Conservation (phyloP, 92 coral and sea anemone species). For the Heliopora coerulea region DNA sequence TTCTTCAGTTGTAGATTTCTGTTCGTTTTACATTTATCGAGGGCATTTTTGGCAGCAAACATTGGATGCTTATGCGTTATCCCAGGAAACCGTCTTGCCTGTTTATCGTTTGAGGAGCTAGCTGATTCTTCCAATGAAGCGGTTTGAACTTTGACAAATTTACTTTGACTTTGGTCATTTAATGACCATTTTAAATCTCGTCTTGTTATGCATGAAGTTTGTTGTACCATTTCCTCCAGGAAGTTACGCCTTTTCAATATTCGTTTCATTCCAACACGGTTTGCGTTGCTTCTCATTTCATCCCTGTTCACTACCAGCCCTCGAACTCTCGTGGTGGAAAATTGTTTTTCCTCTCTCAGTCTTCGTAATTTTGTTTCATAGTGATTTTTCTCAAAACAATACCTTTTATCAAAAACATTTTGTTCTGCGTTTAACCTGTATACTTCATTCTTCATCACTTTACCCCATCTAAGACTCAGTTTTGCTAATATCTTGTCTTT, state of each 20-base stretch:
- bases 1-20: neutral
- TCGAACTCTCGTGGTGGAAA: neutral
- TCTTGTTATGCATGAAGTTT: neutral
- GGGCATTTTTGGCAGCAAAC: too few relatives aligned
- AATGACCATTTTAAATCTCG: constrained; percentile 21
- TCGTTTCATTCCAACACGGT: neutral
- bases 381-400: constrained; percentile 5
- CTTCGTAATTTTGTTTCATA: constrained; percentile 1
- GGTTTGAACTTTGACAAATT: neutral
- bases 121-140: neutral
- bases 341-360: neutral
- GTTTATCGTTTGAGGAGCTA: neutral
- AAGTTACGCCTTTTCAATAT: neutral
- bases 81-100: neutral
- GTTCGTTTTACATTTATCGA: too few relatives aligned
- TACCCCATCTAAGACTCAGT: constrained; percentile 7
- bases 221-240: neutral
- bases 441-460: constrained; percentile 6
- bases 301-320: neutral
- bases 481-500: constrained; percentile 15
- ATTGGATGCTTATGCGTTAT: too few relatives aligned
- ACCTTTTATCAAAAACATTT: constrained; percentile 7
- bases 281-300: neutral
- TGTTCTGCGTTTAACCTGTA: constrained; percentile 1
- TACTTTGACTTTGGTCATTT: neutral